Evolutionary conservation across 2,797 vertebrate genomes (phyloP).

Genomic region (Hippoglossus hippoglossus): DNA sequence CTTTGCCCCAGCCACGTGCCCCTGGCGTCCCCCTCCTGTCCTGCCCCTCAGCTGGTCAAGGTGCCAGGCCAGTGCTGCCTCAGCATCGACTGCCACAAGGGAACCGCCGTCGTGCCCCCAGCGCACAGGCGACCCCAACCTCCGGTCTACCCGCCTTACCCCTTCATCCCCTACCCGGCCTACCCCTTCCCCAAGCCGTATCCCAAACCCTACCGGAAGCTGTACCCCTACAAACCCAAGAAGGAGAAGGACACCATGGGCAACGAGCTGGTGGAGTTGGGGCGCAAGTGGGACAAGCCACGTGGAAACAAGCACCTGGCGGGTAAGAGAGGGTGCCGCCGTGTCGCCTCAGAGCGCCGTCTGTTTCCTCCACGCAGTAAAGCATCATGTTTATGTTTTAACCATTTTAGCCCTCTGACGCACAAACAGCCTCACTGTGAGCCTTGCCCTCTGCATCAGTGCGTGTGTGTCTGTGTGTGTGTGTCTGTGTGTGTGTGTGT

Average conservation of each 20-base stretch:
- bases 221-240: conserved; percentile 75
- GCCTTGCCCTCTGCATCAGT: conserved; percentile 40
- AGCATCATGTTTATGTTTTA: conserved; percentile 73
- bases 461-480: conserved; percentile 1
- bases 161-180: conserved; percentile 71
- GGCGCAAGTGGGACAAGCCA: conserved; percentile 78
- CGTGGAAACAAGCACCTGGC: conserved; percentile 78
- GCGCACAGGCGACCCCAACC: conserved; percentile 54
- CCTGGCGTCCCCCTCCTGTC: conserved; percentile 81
- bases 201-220: conserved; percentile 63
- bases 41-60: conserved; percentile 82
- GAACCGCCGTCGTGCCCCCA: conserved; percentile 61
- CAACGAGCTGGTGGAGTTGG: conserved; percentile 81
- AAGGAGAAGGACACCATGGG: conserved; percentile 76
- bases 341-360: conserved; percentile 37
- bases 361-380: conserved; percentile 61
- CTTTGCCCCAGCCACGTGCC: conserved; percentile 85
- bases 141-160: conserved; percentile 70
- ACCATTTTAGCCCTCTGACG: conserved; percentile 56
- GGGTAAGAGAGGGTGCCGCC: conserved; percentile 70
- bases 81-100: conserved; percentile 82
- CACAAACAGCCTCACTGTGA: conserved; percentile 79
- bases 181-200: conserved; percentile 71
- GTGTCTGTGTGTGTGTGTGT: conserved; percentile 44
- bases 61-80: conserved; percentile 88